phyloP scores from a whole-genome alignment of 1,140 invertebrate species.

The Tachypleus tridentatus region DNA sequence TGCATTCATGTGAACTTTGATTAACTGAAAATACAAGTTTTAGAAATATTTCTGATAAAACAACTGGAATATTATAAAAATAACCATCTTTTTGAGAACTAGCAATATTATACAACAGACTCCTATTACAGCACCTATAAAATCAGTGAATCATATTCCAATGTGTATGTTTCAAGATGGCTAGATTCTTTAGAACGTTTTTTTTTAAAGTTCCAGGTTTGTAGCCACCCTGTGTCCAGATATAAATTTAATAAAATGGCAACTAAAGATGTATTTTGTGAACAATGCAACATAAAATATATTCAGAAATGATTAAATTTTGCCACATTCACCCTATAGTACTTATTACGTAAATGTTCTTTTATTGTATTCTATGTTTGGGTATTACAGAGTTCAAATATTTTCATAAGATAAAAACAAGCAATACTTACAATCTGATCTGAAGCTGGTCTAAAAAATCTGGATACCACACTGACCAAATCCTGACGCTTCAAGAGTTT shows the following conservation, averaged over 20 bases:
- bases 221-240: no score
- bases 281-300: no score
- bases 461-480: conserved; percentile 70
- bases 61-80: no score
- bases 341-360: neutral
- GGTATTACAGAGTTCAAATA: neutral
- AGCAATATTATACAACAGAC: no score
- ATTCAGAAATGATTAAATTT: no score
- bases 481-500: conserved; percentile 95
- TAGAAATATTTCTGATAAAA: no score
- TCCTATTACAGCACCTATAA: neutral
- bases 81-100: no score
- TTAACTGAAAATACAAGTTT: conserved; percentile 27
- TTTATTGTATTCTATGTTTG: neutral
- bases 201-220: no score
- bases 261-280: no score
- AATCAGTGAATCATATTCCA: neutral
- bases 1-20: conserved; percentile 70
- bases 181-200: no score
- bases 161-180: no score
- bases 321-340: neutral
- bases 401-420: conserved; percentile 2
- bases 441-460: conserved; percentile 63
- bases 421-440: conserved; percentile 61
- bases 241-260: no score